Base-by-base conservation (phyloP, 2,888 invertebrate genomes). In the Pelosia muscerda region DNA sequence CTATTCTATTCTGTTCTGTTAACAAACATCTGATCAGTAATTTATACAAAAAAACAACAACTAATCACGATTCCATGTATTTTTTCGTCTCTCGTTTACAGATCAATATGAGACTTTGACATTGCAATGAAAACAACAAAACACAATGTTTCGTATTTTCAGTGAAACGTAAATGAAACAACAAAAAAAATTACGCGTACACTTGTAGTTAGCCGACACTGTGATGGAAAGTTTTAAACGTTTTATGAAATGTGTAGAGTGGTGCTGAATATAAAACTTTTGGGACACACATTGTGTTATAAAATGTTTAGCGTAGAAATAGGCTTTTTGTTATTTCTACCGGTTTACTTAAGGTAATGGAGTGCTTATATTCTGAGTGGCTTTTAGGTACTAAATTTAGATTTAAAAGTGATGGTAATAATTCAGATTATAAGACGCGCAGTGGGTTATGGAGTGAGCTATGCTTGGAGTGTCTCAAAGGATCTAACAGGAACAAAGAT, bases 221-320 rank as follows among this genome's bases (percentile, higher is more conserved):
- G 73, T 70, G 56, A 68, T 70, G 71, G 69, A 65, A 76, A 79
- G 75, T 84, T 81, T 77, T 71, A 74, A 82, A 73, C 63, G 69
- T 63, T 76, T 74, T 28, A 26, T 22, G 71, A 74, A 68, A 74
- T 71, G 68, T 72, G 74, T 68, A 38, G 66, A 71, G 67, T 66
- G 68, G 69, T 76, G 71, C 70, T 68, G 56, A 61, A 53, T 70
- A 72, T 60, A 58, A 68, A 68, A 63, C 38, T 55, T 38, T 61
- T 55, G 55, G 38, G 65, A 54, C 60, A 65, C 56, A 53, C 59
- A 58, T 63, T 69, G 66, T 26, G 31, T n/a, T 63, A 58, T 28
- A 28, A 19, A 2, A 22, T 53, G 49, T 62, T 28, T 34, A 31
- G 53, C 28, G 66, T 61, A 62, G 31, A 28, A 28, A 54, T n/a